Conservation (phyloP, 2,888 invertebrate genomes). For the Parnassius apollo region DNA sequence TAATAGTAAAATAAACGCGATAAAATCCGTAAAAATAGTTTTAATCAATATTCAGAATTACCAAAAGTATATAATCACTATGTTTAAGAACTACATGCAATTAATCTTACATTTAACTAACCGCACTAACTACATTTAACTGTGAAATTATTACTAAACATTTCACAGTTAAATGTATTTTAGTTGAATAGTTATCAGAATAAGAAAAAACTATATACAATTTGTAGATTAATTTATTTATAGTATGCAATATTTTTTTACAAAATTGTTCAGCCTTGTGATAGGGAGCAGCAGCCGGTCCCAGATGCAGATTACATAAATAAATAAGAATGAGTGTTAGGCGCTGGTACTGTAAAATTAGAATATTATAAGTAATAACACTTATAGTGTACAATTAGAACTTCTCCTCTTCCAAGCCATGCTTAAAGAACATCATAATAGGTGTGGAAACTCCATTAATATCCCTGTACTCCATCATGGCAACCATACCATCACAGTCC, state of each 20-base stretch:
- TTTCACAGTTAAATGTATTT: too few species aligned
- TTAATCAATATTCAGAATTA: too few species aligned
- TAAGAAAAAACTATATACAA: slow-evolving; percentile 27
- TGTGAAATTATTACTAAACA: too few species aligned
- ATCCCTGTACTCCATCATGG: slow-evolving; percentile 95
- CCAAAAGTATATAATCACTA: too few species aligned
- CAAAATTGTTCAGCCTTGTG: slow-evolving; percentile 78
- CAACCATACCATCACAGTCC: slow-evolving; percentile 97
- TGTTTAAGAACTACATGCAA: too few species aligned
- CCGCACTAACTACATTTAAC: too few species aligned
- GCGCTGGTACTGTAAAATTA: slow-evolving; percentile 50
- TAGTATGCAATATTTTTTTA: slow-evolving; percentile 72
- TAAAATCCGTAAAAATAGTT: too few species aligned
- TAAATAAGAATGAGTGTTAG: slow-evolving; percentile 70
- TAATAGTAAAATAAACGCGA: too few species aligned
- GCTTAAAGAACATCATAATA: slow-evolving; percentile 97
- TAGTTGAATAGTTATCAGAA: too few species aligned
- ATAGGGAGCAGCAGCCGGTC: slow-evolving; percentile 62
- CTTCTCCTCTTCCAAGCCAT: slow-evolving; percentile 97
- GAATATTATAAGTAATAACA: slow-evolving; percentile 64
- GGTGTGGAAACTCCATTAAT: slow-evolving; percentile 91
- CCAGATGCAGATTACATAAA: slow-evolving; percentile 67
- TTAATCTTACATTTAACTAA: too few species aligned
- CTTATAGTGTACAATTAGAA: slow-evolving; percentile 82
- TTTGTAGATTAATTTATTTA: slow-evolving; percentile 73